Evolutionary conservation across 2,888 invertebrate genomes (phyloP).

Genomic region (Lepidonotus clava): DNA sequence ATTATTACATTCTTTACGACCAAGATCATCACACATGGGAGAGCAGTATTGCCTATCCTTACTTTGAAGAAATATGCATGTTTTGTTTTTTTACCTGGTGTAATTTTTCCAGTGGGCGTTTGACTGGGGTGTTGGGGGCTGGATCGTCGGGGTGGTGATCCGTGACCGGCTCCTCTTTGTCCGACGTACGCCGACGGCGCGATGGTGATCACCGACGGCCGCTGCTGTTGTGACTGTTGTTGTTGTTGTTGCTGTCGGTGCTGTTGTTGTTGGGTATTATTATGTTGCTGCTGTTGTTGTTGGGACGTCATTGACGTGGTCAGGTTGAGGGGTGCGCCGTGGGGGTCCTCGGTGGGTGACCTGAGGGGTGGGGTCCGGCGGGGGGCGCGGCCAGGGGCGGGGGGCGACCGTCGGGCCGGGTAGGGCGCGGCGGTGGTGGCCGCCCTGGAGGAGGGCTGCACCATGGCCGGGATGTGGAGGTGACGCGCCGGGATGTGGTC

Average conservation of each 20-base stretch:
- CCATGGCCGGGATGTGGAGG: slow-evolving; percentile 24
- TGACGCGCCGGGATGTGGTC: neutral
- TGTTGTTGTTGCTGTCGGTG: neutral
- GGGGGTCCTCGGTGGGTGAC: neutral
- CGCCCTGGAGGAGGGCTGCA: neutral
- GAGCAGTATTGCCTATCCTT: too few relatives aligned
- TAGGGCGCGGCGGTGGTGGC: neutral
- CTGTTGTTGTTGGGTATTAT: neutral
- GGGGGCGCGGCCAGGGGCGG: neutral
- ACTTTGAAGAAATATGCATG: too few relatives aligned
- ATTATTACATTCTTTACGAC: too few relatives aligned
- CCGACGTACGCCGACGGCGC: too few relatives aligned
- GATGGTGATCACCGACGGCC: slow-evolving; percentile 39
- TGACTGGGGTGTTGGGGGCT: neutral
- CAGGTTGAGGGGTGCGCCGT: neutral
- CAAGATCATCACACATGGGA: too few relatives aligned
- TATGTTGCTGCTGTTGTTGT: neutral
- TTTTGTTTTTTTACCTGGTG: slow-evolving; percentile 4
- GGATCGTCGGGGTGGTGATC: neutral
- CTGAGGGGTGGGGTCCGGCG: neutral
- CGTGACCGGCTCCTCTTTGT: neutral
- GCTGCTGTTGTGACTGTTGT: neutral
- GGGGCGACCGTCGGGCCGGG: neutral
- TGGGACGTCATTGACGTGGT: neutral
- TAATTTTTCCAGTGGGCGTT: neutral